Conservation (phyloP, 2,797 vertebrate species). For the Alca torda region DNA sequence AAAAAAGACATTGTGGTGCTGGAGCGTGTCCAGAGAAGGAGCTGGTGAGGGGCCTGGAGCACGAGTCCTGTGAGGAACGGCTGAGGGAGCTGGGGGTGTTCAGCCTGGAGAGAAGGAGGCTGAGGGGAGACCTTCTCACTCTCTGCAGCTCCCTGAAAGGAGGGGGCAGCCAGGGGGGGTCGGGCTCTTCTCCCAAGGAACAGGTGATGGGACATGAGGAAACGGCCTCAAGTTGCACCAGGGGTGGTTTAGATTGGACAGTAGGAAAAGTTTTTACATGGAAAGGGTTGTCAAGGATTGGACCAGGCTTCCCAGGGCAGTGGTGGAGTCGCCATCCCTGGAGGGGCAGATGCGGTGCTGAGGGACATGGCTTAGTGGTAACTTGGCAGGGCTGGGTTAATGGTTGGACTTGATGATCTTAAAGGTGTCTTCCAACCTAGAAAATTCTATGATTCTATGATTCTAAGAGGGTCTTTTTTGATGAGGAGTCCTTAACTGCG, state of each 20-base stretch:
- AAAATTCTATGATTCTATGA: neutral
- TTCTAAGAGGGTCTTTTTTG: neutral
- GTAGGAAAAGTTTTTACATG: accelerated
- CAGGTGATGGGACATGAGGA: neutral
- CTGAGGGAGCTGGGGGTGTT: neutral
- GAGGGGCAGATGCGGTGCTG: neutral
- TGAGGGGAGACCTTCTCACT: neutral
- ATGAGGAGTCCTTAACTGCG: neutral
- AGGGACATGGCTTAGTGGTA: neutral
- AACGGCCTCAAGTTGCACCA: neutral
- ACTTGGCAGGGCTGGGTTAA: neutral
- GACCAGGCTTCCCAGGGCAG: neutral
- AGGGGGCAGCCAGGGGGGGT: neutral
- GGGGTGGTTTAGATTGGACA: too few species aligned
- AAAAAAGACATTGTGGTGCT: neutral
- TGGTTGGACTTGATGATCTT: neutral
- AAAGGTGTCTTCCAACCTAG: neutral
- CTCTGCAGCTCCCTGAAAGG: neutral
- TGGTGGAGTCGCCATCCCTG: neutral
- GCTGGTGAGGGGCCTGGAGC: neutral
- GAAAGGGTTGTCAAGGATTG: neutral
- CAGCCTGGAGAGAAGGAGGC: neutral
- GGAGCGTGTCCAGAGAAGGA: neutral
- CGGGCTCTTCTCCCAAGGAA: neutral
- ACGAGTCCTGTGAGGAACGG: too few species aligned